A percentile compares a stretch with the other conserved stretches of the same genome.
These are phyloP conservation scores for Pyrgilauda ruficollis DNA, from an alignment of 2,113 vertebrate genomes.

Conservation along the genomic window DNA sequence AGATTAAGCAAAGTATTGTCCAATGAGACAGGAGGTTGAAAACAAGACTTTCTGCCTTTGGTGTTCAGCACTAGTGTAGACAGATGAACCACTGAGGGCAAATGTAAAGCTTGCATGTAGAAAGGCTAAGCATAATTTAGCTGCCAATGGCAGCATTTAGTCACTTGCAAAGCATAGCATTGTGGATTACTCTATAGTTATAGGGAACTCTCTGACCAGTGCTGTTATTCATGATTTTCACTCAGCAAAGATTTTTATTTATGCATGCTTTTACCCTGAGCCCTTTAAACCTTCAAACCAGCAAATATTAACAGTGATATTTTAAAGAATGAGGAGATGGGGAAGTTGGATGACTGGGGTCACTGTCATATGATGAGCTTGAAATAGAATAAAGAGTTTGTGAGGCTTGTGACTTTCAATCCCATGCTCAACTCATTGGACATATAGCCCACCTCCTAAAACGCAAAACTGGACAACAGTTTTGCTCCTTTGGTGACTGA, in stretches of 20 bases:
- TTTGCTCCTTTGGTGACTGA: neutral
- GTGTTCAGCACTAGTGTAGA: neutral
- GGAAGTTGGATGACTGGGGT: slow-evolving; percentile 21
- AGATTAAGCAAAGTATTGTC: neutral
- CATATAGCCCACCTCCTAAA: neutral
- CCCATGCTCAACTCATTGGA: neutral
- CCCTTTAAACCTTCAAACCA: neutral
- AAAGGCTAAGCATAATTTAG: neutral
- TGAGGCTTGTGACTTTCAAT: slow-evolving; percentile 18
- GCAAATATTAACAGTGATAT: neutral
- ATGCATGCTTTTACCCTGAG: neutral
- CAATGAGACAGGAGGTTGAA: neutral
- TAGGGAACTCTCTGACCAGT: neutral
- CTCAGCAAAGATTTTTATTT: neutral
- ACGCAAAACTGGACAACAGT: neutral
- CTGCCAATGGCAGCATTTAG: neutral
- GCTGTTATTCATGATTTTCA: neutral
- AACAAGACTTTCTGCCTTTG: neutral
- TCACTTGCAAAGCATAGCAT: neutral
- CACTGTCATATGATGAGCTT: slow-evolving; percentile 31
- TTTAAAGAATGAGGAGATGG: neutral
- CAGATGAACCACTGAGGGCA: neutral
- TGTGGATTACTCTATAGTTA: neutral
- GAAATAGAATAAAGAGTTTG: slow-evolving; percentile 5
- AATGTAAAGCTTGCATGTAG: neutral